Evolutionary conservation across 1,140 invertebrate genomes (phyloP), one percentile per base, ranked within the genome.

Genomic region (Temnothorax longispinosus): DNA sequence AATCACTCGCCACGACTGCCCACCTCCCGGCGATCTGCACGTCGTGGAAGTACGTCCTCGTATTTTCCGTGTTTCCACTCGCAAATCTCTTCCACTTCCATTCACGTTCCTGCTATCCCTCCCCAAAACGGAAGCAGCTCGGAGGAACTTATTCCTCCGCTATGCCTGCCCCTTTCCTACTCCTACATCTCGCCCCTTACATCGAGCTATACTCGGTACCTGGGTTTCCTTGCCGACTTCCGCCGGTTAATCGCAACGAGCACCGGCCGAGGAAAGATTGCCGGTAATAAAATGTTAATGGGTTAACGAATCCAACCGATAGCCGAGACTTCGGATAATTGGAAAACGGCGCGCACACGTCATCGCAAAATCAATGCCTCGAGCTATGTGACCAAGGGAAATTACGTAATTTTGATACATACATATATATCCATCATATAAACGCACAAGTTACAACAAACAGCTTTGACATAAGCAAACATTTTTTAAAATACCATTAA

Each of bases 231-330:
- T 18, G 64, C 52, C 44, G 32, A 71, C 54, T 71, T 65, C 80
- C 80, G 54, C 27, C 8, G 38, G 67, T 58, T 82, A 82, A 82
- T 82, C 54, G 80, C 18, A 44, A 85, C 80, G 72, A 78, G 69
- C 74, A 67, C 76, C 4, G 35, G 35, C 3, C 52, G 21, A 75
- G 62, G 69, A 91, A 92, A 88, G 87, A 91, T 92, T 91, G 88
- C 77, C 50, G 58, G 89, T 84, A 92, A 92, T 92, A 92, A 92
- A 92, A 92, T 92, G 89, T 92, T 92, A 91, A 92, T 90, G 88
- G 87, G 85, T 90, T 92, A 92, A 92, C 85, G 87, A 91, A 74
- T 56, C 78, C 35, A 27, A 35, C 85, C 50, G 44, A 67, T 38
- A 84, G 86, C 80, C 77, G 54, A 67, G 65, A 58, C 32, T 47